Evolutionary conservation across 2,888 invertebrate species (phyloP).

Genomic region (Boloria selene): DNA sequence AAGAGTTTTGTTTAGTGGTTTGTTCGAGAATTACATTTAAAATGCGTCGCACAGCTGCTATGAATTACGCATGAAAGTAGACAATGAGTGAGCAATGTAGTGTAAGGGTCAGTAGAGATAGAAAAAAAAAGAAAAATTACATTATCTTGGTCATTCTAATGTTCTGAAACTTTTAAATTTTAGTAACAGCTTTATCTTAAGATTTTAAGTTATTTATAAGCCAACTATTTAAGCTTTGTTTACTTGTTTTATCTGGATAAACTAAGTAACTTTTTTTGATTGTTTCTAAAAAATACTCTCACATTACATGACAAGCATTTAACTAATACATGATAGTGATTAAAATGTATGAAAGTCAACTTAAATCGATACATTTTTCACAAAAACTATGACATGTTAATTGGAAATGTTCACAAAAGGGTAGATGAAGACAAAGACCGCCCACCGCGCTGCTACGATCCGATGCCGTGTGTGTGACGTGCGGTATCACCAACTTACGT

Average conservation of each 20-base stretch:
- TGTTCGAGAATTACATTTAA: slow-evolving; percentile 65
- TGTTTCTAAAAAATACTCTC: too few species aligned
- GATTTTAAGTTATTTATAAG: too few species aligned
- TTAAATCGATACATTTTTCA: slow-evolving; percentile 51
- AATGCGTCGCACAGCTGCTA: slow-evolving; percentile 65
- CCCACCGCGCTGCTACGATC: slow-evolving; percentile 45
- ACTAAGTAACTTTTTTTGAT: too few species aligned
- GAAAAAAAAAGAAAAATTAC: slow-evolving; percentile 24
- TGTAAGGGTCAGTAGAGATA: slow-evolving; percentile 43
- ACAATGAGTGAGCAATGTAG: slow-evolving; percentile 65
- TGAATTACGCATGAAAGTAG: slow-evolving; percentile 74
- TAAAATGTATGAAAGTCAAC: background rate
- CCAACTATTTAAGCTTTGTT: too few species aligned
- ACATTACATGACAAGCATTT: background rate
- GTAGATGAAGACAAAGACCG: slow-evolving; percentile 53
- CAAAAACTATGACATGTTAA: slow-evolving; percentile 59
- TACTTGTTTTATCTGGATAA: too few species aligned
- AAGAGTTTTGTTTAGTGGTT: slow-evolving; percentile 28
- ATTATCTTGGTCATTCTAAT: slow-evolving; percentile 13
- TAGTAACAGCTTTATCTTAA: background rate
- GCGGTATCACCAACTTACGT: slow-evolving; percentile 46
- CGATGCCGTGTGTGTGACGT: slow-evolving; percentile 48
- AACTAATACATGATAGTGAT: background rate
- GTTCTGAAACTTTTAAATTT: slow-evolving; percentile 6
- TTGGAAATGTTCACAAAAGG: slow-evolving; percentile 67